Evolutionary conservation across 2,113 vertebrate genomes (phyloP), one percentile per base, ranked within the genome.

Genomic region (Cariama cristata): DNA sequence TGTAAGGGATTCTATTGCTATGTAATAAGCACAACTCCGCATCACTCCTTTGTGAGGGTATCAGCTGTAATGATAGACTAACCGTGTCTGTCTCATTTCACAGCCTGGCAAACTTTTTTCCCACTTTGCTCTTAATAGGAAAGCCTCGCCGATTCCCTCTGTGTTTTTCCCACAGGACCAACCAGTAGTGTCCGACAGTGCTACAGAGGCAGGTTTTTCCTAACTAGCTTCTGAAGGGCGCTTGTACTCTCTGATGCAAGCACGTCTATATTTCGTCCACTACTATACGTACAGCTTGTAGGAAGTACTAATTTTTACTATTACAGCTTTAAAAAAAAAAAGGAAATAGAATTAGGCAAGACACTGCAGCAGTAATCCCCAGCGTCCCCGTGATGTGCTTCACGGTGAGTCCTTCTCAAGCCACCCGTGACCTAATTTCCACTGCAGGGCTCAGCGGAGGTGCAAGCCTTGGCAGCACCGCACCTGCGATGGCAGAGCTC

Each of bases 101-200:
- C 52, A 86, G 62, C 23, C 59, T 11, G 28, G 45, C 9, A 69
- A 62, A 58, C 44, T 50, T 88, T 69, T 82, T 58, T 21, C 24
- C 38, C 19, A 13, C 19, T 94, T 52, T n/a, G 3, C 21, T 90
- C 26, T 79, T 59, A 28, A 26, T 86, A 83, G 26, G 60, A 67
- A 76, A 88, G 47, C 42, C 52, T 75, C 5, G 2, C 14, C 0
- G 3, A 40, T 33, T 56, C 7, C 11, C 52, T 72, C 16, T 10
- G 14, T 58, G 21, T 50, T 90, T 96, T 72, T 38, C 53, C 52
- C 9, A 26, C 12, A 40, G n/a, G 62, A 67, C 12, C 17, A 33
- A 60, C 27, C 38, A 66, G 44, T 0, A 0, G 7, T 4, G 8
- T n/a, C 53, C 2, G 9, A 13, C 42, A 73, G 63, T 6, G n/a